Evolutionary conservation across 1,140 invertebrate genomes (phyloP).

Genomic region (Atta colombica): DNA sequence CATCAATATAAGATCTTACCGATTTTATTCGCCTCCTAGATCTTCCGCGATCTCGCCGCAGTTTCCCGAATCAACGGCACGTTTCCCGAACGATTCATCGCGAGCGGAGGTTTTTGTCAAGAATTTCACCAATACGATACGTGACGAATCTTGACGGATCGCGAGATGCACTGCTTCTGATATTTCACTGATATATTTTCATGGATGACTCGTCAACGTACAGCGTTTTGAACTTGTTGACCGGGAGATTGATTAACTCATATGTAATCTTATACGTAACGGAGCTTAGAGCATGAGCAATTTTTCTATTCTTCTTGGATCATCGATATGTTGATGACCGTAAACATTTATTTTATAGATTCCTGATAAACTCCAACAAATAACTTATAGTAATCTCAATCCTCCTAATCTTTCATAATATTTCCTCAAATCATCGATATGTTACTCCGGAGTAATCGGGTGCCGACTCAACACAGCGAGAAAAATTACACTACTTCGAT

Average conservation of each 20-base stretch:
- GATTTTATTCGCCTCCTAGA: background rate
- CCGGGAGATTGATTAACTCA: background rate
- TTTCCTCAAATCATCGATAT: background rate
- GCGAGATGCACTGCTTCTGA: background rate
- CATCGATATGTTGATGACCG: background rate
- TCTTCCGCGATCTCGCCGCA: background rate
- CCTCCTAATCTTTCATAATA: background rate
- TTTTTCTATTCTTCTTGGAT: background rate
- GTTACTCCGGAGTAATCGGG: background rate
- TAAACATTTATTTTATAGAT: too few relatives aligned
- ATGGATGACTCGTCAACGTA: slow-evolving; percentile 11
- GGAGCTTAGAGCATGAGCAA: background rate
- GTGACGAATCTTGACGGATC: slow-evolving; percentile 19
- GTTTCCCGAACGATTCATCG: background rate
- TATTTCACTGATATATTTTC: slow-evolving; percentile 19
- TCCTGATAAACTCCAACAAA: background rate
- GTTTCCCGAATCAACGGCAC: background rate
- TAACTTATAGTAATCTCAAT: background rate
- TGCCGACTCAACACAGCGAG: background rate
- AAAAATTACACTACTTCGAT: background rate
- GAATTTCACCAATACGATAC: slow-evolving; percentile 12
- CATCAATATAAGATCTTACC: background rate
- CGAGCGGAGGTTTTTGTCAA: background rate
- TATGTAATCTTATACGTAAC: slow-evolving; percentile 14
- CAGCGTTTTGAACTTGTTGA: background rate